Evolutionary conservation across 1,140 invertebrate species (phyloP).

Genomic region (Tetranychus cinnabarinus): DNA sequence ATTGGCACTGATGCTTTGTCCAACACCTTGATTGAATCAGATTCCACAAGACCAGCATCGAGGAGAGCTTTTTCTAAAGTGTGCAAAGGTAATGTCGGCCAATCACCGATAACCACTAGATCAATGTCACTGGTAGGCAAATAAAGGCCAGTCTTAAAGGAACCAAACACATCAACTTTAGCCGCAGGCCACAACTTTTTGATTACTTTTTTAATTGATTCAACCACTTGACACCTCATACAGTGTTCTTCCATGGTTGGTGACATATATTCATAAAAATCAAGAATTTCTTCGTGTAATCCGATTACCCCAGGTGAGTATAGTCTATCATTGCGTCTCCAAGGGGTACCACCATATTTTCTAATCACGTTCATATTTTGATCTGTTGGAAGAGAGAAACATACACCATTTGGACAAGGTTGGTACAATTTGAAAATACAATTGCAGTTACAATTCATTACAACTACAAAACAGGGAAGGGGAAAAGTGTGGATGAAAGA

Average conservation of each 20-base stretch:
- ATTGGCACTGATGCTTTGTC: constrained; percentile 92
- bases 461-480: too few species aligned
- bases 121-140: constrained; percentile 92
- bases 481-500: too few species aligned
- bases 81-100: constrained; percentile 66
- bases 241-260: constrained; percentile 62
- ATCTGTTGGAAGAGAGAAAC: too few species aligned
- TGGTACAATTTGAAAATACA: too few species aligned
- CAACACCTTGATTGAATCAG: constrained; percentile 70
- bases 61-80: constrained; percentile 71
- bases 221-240: constrained; percentile 59
- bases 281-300: constrained; percentile 84
- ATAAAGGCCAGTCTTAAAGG: constrained; percentile 79
- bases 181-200: constrained; percentile 67
- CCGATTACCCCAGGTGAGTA: constrained; percentile 21
- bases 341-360: constrained; percentile 1
- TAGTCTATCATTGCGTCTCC: background rate
- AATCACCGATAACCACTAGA: constrained; percentile 82
- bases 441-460: too few species aligned
- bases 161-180: constrained; percentile 41
- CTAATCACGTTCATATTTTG: too few species aligned
- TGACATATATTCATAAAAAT: constrained; percentile 81
- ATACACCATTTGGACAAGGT: too few species aligned
- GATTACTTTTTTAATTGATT: constrained; percentile 62
- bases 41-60: constrained; percentile 61